phyloP scores from a whole-genome alignment of 2,797 vertebrate genomes.

The Hemitrygon akajei region DNA sequence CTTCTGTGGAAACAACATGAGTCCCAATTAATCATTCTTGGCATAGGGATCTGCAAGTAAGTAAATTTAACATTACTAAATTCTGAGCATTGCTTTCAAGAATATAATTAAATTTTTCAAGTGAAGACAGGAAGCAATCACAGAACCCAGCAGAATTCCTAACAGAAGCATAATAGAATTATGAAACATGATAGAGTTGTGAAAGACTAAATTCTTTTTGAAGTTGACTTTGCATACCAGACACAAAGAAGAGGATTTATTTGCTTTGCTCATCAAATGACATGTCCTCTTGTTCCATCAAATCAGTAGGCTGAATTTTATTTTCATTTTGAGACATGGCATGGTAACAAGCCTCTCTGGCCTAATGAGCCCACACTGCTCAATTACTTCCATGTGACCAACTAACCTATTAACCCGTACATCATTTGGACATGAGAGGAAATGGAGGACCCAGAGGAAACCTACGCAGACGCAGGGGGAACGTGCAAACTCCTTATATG shows the following conservation, averaged over 20 bases:
- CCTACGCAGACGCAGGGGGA: too few relatives aligned
- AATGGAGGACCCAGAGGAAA: too few relatives aligned
- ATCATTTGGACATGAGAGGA: too few relatives aligned
- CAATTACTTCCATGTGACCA: too few relatives aligned
- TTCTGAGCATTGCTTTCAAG: not conserved
- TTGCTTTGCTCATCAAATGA: not conserved
- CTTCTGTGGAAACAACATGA: not conserved
- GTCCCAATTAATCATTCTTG: not conserved
- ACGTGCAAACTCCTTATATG: too few relatives aligned
- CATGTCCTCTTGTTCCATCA: not conserved
- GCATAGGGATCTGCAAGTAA: not conserved
- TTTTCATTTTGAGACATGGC: too few relatives aligned
- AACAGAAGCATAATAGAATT: not conserved
- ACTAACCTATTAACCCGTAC: too few relatives aligned
- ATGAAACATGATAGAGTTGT: not conserved
- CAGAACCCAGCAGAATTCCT: not conserved
- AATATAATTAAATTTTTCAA: not conserved
- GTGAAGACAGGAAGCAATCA: not conserved
- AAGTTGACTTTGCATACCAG: not conserved
- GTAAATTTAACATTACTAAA: not conserved
- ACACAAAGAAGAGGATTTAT: not conserved
- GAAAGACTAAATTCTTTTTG: not conserved
- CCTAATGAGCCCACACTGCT: too few relatives aligned
- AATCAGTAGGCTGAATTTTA: not conserved
- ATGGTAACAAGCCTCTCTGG: too few relatives aligned